Percentiles rank a stretch among this genome's conserved stretches.
Evolutionary conservation across 2,797 vertebrate species (phyloP).

Genomic region (Kryptolebias ocellatus): DNA sequence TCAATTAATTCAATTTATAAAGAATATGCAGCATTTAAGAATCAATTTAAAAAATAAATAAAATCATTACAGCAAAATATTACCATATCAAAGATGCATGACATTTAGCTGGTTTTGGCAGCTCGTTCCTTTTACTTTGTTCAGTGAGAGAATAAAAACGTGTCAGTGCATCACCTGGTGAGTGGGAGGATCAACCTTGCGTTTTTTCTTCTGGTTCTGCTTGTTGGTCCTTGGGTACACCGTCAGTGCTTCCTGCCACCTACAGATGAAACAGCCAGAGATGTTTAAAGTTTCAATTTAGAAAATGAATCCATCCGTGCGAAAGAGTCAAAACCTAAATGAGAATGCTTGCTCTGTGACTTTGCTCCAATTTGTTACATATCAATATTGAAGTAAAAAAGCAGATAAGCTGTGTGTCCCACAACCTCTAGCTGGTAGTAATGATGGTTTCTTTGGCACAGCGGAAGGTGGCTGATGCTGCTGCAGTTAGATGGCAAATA

Average conservation of each 20-base stretch:
- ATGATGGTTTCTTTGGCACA: too few relatives aligned
- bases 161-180: conserved; percentile 86
- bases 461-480: too few relatives aligned
- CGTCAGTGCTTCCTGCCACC: conserved; percentile 95
- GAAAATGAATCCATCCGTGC: too few relatives aligned
- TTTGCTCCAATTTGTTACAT: too few relatives aligned
- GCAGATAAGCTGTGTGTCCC: too few relatives aligned
- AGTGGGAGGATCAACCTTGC: conserved; percentile 95
- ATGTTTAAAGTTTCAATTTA: conserved; percentile 3
- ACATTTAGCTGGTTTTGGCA: not conserved
- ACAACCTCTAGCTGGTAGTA: too few relatives aligned
- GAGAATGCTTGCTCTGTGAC: not conserved
- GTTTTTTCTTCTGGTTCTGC: conserved; percentile 98
- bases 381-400: too few relatives aligned
- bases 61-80: not conserved
- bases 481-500: too few relatives aligned
- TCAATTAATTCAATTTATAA: too few relatives aligned
- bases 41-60: not conserved
- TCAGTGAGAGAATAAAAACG: conserved; percentile 1
- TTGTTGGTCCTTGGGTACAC: conserved; percentile 97
- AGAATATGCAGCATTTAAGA: not conserved
- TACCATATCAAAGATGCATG: too few relatives aligned
- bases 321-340: too few relatives aligned
- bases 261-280: conserved; percentile 55
- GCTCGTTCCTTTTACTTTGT: not conserved